These are phyloP conservation scores for Leucoma salicis DNA, from an alignment of 2,888 invertebrate genomes.

Conservation along the genomic window DNA sequence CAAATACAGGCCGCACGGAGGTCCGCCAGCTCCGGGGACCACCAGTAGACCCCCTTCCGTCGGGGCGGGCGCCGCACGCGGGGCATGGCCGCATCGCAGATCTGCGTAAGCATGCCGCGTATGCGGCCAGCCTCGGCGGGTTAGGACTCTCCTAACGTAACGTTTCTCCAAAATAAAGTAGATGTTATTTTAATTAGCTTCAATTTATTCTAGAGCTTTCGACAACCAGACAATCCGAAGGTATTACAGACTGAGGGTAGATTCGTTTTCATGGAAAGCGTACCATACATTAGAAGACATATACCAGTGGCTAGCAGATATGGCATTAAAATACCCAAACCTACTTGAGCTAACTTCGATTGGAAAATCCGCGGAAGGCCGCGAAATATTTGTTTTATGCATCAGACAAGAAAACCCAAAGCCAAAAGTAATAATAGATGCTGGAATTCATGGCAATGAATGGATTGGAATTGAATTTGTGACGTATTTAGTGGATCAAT, in stretches of 20 bases:
- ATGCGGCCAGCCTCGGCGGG: too few species aligned
- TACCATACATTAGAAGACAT: conserved; percentile 84
- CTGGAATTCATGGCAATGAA: conserved; percentile 87
- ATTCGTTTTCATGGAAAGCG: conserved; percentile 66
- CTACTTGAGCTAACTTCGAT: conserved; percentile 51
- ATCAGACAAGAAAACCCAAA: conserved; percentile 39
- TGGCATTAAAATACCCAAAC: conserved; percentile 62
- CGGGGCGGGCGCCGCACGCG: too few species aligned
- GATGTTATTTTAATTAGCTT: too few species aligned
- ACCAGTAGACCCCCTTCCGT: too few species aligned
- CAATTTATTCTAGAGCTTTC: conserved; percentile 48
- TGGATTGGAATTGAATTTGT: conserved; percentile 86
- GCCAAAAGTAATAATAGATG: conserved; percentile 80
- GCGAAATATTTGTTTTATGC: conserved; percentile 55
- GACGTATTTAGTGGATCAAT: conserved; percentile 79
- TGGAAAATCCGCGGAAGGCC: conserved; percentile 71
- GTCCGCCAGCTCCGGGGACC: too few species aligned
- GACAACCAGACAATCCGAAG: conserved; percentile 39
- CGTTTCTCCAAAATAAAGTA: too few species aligned
- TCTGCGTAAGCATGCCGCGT: too few species aligned
- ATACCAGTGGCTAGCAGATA: conserved; percentile 78
- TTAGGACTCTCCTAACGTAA: too few species aligned
- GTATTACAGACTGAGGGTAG: conserved; percentile 37
- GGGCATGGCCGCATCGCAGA: too few species aligned
- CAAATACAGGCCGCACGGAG: too few species aligned